phyloP scores from a whole-genome alignment of 35 echinoderm and acorn worm species.

The Heliocidaris erythrogramma region DNA sequence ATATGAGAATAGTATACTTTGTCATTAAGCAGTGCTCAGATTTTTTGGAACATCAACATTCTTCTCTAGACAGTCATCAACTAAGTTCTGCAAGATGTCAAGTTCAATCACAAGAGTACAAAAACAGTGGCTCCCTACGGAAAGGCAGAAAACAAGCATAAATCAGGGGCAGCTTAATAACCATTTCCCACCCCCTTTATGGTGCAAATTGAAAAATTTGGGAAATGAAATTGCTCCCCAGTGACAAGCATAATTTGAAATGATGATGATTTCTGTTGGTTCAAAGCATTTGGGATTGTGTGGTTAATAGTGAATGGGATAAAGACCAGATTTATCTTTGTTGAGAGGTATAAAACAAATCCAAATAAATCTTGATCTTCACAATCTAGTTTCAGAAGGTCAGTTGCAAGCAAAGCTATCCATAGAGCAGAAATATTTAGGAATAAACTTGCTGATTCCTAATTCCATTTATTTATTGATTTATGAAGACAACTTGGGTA shows the following conservation, averaged over 20 bases:
- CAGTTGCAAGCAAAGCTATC: neutral
- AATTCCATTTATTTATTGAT: neutral
- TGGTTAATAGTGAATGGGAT: neutral
- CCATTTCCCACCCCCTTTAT: neutral
- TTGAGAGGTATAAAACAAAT: neutral
- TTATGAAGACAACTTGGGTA: neutral
- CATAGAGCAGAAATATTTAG: neutral
- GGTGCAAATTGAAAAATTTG: neutral
- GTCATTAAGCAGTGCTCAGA: too few species aligned
- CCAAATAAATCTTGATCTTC: neutral
- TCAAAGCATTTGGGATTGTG: neutral
- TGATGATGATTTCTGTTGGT: neutral
- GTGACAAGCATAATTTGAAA: neutral
- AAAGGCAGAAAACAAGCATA: neutral
- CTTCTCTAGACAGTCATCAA: neutral
- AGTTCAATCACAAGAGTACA: neutral
- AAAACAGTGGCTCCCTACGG: neutral
- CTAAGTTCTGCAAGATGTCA: neutral
- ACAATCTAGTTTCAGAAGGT: neutral
- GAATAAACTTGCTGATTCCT: neutral
- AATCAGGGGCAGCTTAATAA: neutral
- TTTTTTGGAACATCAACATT: too few species aligned
- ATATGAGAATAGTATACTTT: too few species aligned
- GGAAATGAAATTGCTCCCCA: neutral
- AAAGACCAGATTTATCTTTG: neutral